Percentiles rank a stretch among this genome's conserved stretches.
phyloP scores from a whole-genome alignment of 2,113 vertebrate genomes.

The Campylomormyrus tamandua region DNA sequence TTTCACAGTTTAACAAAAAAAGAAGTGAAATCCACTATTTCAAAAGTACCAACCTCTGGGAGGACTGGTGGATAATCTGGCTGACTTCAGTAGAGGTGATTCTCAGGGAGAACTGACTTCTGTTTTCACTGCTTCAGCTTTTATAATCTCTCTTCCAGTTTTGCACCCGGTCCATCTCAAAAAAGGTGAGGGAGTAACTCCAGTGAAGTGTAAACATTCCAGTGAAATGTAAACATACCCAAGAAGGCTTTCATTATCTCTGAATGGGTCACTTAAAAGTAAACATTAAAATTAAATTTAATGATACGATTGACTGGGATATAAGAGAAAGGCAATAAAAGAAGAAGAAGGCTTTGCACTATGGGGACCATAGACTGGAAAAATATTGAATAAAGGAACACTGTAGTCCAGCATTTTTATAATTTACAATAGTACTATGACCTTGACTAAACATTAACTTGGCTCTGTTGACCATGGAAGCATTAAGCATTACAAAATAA shows the following conservation, averaged over 20 bases:
- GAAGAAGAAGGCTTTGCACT: background rate
- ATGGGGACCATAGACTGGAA: background rate
- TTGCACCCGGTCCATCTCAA: background rate
- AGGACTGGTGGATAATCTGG: background rate
- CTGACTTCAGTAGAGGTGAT: background rate
- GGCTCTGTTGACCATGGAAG: background rate
- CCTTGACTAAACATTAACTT: background rate
- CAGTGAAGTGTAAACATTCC: background rate
- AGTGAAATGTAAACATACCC: background rate
- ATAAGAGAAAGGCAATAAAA: background rate
- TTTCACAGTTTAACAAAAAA: background rate
- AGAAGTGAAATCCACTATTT: background rate
- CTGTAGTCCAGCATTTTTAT: background rate
- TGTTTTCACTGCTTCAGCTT: background rate
- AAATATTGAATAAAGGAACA: background rate
- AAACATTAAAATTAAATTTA: background rate
- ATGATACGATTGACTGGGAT: background rate
- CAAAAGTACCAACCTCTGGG: background rate
- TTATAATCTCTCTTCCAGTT: constrained; percentile 1
- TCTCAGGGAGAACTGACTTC: background rate
- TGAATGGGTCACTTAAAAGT: background rate
- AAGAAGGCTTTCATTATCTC: background rate
- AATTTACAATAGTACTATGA: background rate
- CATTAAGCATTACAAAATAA: background rate
- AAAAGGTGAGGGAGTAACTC: background rate